Evolutionary conservation across 2,797 vertebrate species (phyloP), one percentile per base, ranked within the genome.

Genomic region (Pangasius mekongensis): DNA sequence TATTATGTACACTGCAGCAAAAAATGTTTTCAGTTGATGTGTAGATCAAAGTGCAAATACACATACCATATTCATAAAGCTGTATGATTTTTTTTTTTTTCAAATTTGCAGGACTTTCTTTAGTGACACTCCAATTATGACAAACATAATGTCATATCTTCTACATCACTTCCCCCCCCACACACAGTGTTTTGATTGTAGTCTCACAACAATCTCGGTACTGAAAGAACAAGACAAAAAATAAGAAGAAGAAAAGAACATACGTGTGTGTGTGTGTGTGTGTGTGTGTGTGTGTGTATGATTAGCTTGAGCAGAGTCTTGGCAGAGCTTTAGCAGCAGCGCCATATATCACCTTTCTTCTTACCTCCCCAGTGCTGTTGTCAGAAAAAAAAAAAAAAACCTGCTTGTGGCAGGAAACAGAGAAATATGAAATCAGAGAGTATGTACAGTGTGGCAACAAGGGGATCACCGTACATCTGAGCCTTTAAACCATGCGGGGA

Each of bases 391-490:
- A 39, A 76, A 47, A 47, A 47, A 47, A 39, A 78, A 83, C 73
- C 84, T 84, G 82, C 83, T 86, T 64, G 89, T 30, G 71, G 69
- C 60, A 86, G 56, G 71, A 86, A 82, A 56, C 36, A 27, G 47
- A 90, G 49, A 89, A 74, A 83, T 47, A 49, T 83, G 84, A 87
- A 91, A 91, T 90, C 66, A 90, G 87, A 91, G 86, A 85, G 88
- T 92, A 83, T 84, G 92, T 91, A 88, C 86, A 90, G 86, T 88
- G 91, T 91, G 91, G 91, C 89, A 90, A 91, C 84, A 69, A 90
- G 89, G 88, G 91, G 91, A 93, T 87, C 90, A 91, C 91, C 88
- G 91, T 87, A 92, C 91, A 92, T 89, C 91, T 93, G 92, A 92
- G 90, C 91, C 91, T 69, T 69, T 80, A 87, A 87, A 80, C 76